These are phyloP conservation scores for Sebastiscus albofasciatus DNA, from an alignment of 2,797 vertebrate species.

Conservation along the genomic window DNA sequence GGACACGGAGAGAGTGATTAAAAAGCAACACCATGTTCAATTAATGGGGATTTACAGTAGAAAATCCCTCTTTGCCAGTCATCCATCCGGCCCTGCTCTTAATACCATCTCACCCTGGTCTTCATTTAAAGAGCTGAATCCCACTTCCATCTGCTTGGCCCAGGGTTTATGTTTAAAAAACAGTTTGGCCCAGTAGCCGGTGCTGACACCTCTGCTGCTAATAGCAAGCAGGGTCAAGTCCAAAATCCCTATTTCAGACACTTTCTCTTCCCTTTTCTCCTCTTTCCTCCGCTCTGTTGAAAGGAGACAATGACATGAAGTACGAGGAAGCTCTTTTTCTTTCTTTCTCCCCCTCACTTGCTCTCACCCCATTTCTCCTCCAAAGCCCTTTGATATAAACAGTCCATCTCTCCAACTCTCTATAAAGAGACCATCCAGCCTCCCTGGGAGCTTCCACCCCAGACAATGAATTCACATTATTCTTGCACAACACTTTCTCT, in stretches of 20 bases:
- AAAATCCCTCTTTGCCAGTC: slow-evolving; percentile 73
- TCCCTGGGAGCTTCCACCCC: slow-evolving; percentile 61
- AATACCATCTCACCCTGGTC: slow-evolving; percentile 69
- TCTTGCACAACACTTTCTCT: slow-evolving; percentile 59
- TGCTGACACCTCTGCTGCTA: slow-evolving; percentile 46
- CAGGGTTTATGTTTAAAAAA: slow-evolving; percentile 8
- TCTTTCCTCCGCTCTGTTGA: slow-evolving; percentile 36
- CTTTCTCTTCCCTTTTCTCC: slow-evolving; percentile 27
- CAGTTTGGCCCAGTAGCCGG: slow-evolving; percentile 31
- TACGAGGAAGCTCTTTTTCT: slow-evolving; percentile 38
- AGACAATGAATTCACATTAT: slow-evolving; percentile 72
- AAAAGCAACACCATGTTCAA: slow-evolving; percentile 60
- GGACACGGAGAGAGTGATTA: slow-evolving; percentile 44
- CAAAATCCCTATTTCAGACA: slow-evolving; percentile 45
- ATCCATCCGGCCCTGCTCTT: slow-evolving; percentile 64
- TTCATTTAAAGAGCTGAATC: slow-evolving; percentile 71
- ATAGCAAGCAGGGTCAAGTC: slow-evolving; percentile 38
- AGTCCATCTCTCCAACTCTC: slow-evolving; percentile 49
- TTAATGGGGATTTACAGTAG: slow-evolving; percentile 72
- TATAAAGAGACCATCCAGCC: slow-evolving; percentile 66
- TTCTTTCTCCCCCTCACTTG: slow-evolving; percentile 19
- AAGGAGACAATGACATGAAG: slow-evolving; percentile 57
- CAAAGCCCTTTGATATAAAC: slow-evolving; percentile 63
- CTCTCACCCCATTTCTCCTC: slow-evolving; percentile 56
- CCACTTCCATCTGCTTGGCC: slow-evolving; percentile 72